Evolutionary conservation across 2,113 vertebrate species (phyloP).

Genomic region (Corythornis vintsioides): DNA sequence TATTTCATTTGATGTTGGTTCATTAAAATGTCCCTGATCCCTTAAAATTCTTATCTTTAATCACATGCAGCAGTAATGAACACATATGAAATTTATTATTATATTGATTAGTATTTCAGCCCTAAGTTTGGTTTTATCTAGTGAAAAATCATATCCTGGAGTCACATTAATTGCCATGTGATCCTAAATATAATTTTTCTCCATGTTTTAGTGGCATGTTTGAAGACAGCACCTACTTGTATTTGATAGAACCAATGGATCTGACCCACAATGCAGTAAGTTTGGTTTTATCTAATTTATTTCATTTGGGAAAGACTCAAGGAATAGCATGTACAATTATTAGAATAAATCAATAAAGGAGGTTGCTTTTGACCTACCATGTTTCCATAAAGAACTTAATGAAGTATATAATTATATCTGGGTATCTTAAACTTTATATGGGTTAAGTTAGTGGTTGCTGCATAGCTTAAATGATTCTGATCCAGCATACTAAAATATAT

Average conservation of each 20-base stretch:
- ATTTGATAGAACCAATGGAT: constrained; percentile 89
- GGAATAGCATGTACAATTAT: background rate
- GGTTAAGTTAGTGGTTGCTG: background rate
- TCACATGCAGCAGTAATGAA: background rate
- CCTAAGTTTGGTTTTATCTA: background rate
- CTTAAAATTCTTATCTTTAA: background rate
- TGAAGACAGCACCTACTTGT: constrained; percentile 86
- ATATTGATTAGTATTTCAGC: background rate
- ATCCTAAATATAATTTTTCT: constrained; percentile 24
- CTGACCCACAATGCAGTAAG: constrained; percentile 88
- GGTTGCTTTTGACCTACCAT: background rate
- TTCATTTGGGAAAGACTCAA: background rate
- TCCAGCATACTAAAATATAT: background rate
- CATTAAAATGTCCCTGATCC: background rate
- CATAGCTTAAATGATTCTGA: background rate
- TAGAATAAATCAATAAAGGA: background rate
- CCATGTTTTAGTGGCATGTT: constrained; percentile 88
- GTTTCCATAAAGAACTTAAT: background rate
- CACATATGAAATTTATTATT: background rate
- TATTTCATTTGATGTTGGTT: background rate
- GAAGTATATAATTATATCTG: background rate
- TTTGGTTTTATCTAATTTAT: constrained; percentile 33
- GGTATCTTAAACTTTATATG: background rate
- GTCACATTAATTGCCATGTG: background rate
- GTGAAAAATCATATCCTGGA: background rate